Conservation (phyloP, 2,888 invertebrate genomes). For the Pimpla rufipes region DNA sequence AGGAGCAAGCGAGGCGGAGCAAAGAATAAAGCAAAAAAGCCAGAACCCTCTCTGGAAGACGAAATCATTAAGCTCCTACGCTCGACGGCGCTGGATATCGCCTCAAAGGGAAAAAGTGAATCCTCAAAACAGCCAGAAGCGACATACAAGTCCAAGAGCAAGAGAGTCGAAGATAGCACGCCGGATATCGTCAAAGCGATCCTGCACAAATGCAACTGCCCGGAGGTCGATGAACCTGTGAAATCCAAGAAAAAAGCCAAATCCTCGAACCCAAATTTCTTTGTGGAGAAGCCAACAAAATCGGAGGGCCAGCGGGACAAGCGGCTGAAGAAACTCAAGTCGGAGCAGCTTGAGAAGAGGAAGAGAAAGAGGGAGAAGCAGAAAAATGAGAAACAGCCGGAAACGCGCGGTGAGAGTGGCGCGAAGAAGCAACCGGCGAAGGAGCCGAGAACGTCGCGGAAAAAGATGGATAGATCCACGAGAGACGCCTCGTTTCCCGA, state of each 20-base stretch:
- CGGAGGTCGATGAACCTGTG: neutral
- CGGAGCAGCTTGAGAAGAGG: neutral
- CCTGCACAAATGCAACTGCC: neutral
- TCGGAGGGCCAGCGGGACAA: neutral
- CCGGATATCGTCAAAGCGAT: conserved; percentile 1
- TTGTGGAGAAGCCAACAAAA: neutral
- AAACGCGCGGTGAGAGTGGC: neutral
- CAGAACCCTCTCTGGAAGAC: neutral
- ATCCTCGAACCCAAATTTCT: neutral
- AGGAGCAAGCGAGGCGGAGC: conserved; percentile 18
- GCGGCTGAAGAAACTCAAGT: neutral
- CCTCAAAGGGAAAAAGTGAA: neutral
- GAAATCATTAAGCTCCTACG: conserved; percentile 31
- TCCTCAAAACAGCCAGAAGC: neutral
- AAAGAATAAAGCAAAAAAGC: conserved; percentile 24
- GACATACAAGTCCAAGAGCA: neutral
- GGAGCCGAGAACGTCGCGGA: neutral
- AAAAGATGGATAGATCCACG: conserved; percentile 40
- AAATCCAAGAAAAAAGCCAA: neutral
- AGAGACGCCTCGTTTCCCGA: conserved; percentile 82
- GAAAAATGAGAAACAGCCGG: neutral
- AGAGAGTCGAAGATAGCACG: neutral
- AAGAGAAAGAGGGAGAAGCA: conserved; percentile 18
- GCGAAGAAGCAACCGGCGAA: neutral
- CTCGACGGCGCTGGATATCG: conserved; percentile 34